Conservation (phyloP, 2,888 invertebrate genomes). For the Callyntrura guangdongensis region DNA sequence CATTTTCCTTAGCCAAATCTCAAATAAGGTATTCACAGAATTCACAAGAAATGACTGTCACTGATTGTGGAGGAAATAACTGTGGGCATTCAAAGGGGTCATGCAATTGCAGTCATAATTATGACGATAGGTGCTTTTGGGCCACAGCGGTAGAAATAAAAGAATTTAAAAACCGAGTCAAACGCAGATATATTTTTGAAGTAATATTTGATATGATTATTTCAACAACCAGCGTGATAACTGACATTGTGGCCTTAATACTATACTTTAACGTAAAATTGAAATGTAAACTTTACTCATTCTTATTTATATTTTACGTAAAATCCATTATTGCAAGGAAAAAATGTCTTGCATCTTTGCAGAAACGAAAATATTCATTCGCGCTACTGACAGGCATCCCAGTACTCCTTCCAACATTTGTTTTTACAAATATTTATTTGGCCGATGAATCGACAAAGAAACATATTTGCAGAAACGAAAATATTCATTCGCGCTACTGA, state of each 20-base stretch:
- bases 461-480: conserved; percentile 67
- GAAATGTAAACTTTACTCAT: neutral
- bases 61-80: neutral
- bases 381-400: conserved; percentile 80
- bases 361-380: conserved; percentile 75
- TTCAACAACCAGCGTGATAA: conserved; percentile 77
- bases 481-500: conserved; percentile 76
- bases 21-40: too few species aligned
- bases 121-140: conserved; percentile 79
- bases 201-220: conserved; percentile 81
- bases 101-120: neutral
- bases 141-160: conserved; percentile 74
- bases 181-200: conserved; percentile 78
- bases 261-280: conserved; percentile 76
- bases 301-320: neutral
- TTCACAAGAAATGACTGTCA: neutral
- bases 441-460: conserved; percentile 66
- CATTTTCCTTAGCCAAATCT: neutral
- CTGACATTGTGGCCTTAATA: conserved; percentile 79
- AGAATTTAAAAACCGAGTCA: conserved; percentile 75
- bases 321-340: neutral
- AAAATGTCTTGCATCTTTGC: conserved; percentile 28
- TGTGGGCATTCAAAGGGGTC: conserved; percentile 79
- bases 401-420: conserved; percentile 81
- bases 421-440: conserved; percentile 83